Evolutionary conservation across 1,140 invertebrate species (phyloP), one percentile per base, ranked within the genome.

Genomic region (Scylla paramamosain): DNA sequence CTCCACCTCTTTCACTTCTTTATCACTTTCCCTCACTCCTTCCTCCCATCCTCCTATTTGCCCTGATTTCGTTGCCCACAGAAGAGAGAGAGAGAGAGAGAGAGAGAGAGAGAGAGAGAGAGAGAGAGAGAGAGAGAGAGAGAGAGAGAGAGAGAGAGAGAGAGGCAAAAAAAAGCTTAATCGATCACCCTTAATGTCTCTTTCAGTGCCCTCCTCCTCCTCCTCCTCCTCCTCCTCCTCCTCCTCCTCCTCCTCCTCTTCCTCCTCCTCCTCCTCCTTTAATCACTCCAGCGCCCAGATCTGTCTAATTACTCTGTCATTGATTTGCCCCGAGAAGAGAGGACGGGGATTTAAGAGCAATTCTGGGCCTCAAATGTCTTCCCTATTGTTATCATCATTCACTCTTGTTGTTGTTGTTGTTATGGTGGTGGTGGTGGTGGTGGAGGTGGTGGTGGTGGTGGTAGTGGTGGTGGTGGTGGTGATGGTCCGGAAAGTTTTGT

Each of bases 121-220:
- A 39, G 39, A 39, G 39, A 39, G 39, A 39, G 39, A 39, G 39
- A 39, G 39, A 39, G 39, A 39, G 39, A 39, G 39, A 39, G 39
- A 39, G 39, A 39, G 39, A 39, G 39, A 39, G 39, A 39, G 39
- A 39, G 39, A 39, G 39, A 39, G 39, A 39, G 39, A 39, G 39
- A 39, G 39, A 39, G 39, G 52, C 0, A 77, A 77, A 87, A 39
- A 87, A 87, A 39, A 12, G 4, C 84, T 46, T 87, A 39, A 87
- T 87, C 31, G 84, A 87, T 87, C 39, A 87, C 31, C 31, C 31
- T 87, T 20, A 87, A 87, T 87, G 31, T 87, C 7, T 87, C 84
- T 39, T 46, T 87, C 25, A 87, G 84, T 87, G 84, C 32, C 84
- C 29, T 77, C 67, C 67, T n/a, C n/a, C n/a, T n/a, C 8, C 84